Conservation (phyloP, 2,113 vertebrate genomes). For the Anolis sagrei region DNA sequence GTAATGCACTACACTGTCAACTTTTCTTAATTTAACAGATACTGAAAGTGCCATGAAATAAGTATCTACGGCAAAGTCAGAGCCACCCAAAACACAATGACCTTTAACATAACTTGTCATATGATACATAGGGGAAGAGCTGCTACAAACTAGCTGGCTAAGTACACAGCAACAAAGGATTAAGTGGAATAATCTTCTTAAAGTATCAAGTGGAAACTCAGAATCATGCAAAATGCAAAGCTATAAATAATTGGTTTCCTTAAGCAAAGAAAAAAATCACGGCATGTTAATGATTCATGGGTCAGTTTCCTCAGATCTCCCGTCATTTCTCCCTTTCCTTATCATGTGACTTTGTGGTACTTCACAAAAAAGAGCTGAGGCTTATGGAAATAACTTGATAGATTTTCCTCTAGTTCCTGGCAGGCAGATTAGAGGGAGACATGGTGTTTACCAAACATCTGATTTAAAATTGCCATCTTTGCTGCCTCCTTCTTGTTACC, state of each 20-base stretch:
- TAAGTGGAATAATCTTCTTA: conserved; percentile 30
- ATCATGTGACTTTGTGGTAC: neutral
- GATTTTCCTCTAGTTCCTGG: neutral
- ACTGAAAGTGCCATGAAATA: neutral
- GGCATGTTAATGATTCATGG: conserved; percentile 30
- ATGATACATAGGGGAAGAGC: conserved; percentile 8
- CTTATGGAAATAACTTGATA: neutral
- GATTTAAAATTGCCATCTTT: neutral
- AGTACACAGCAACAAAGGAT: conserved; percentile 27
- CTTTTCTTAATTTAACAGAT: neutral
- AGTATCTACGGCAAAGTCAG: neutral
- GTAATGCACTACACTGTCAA: neutral
- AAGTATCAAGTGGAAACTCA: conserved; percentile 37
- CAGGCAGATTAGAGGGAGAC: neutral
- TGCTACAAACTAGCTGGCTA: conserved; percentile 15
- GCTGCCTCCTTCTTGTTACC: neutral
- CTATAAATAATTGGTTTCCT: conserved; percentile 36
- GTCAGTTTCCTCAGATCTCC: conserved; percentile 22
- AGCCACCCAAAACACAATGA: neutral
- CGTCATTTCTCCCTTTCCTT: neutral
- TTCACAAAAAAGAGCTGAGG: neutral
- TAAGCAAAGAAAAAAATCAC: conserved; percentile 19
- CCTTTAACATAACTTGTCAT: conserved; percentile 17
- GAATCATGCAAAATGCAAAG: conserved; percentile 28
- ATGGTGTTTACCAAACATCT: neutral